Evolutionary conservation across 2,888 invertebrate species (phyloP).

Genomic region (Platypus cylindrus): DNA sequence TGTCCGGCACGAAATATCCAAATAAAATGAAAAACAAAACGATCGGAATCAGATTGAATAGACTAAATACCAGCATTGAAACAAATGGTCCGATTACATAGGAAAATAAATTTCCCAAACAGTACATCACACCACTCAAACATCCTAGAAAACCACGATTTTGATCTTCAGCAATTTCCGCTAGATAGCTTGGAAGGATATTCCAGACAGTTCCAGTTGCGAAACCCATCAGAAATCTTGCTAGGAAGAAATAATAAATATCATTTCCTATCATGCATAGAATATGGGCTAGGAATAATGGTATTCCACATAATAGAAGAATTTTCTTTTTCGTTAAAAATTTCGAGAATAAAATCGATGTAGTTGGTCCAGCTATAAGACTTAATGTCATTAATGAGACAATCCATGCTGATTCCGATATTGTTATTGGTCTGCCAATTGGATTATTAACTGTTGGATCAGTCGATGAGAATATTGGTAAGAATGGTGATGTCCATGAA

Average conservation of each 20-base stretch:
- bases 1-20: slow-evolving; percentile 16
- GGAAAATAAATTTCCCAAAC: slow-evolving; percentile 13
- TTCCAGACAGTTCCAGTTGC: slow-evolving; percentile 56
- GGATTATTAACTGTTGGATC: slow-evolving; percentile 5
- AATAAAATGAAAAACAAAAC: slow-evolving; percentile 13
- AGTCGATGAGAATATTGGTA: slow-evolving; percentile 11
- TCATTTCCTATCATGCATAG: slow-evolving; percentile 29
- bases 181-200: slow-evolving; percentile 69
- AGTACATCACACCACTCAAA: slow-evolving; percentile 21
- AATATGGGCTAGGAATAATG: slow-evolving; percentile 24
- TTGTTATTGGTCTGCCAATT: slow-evolving; percentile 7
- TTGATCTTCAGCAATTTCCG: slow-evolving; percentile 69
- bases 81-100: slow-evolving; percentile 17
- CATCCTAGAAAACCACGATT: slow-evolving; percentile 58
- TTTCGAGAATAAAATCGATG: slow-evolving; percentile 9
- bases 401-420: slow-evolving; percentile 8
- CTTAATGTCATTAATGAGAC: slow-evolving; percentile 12
- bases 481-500: slow-evolving; percentile 13
- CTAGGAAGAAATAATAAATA: slow-evolving; percentile 33
- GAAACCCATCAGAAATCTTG: slow-evolving; percentile 47
- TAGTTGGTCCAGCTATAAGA: slow-evolving; percentile 12
- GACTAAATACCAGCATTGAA: slow-evolving; percentile 10
- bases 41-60: slow-evolving; percentile 13
- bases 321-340: slow-evolving; percentile 14
- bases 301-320: slow-evolving; percentile 11